Base-by-base conservation (phyloP, 2,888 invertebrate genomes). In the Melanchra persicariae region DNA sequence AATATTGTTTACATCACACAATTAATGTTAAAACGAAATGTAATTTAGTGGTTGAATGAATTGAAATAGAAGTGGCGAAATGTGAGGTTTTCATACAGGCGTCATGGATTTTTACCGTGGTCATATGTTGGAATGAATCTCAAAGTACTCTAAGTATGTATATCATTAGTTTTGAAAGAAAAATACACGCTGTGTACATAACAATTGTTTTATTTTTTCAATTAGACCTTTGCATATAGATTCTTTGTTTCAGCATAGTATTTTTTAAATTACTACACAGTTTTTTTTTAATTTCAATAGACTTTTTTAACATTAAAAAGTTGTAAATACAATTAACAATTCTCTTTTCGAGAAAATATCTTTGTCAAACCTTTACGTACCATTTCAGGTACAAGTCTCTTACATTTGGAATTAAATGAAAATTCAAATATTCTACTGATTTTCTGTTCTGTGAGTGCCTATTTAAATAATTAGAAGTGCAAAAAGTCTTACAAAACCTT, bases 111-210 rank as follows among this genome's bases (percentile, higher is more conserved):
- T n/a, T n/a, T n/a, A n/a, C n/a, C n/a, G n/a, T n/a, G n/a, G n/a
- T n/a, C n/a, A n/a, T 55, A 57, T 34, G 6, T 65, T 49, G 47
- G 59, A 55, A 61, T 45, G 79, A 82, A 83, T 83, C 83, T 85
- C 83, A 70, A 59, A 55, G 10, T 51, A 54, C 43, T n/a, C n/a
- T 64, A 58, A 70, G 34, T 51, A 72, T 70, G 68, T 74, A 77
- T 79, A 76, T 70, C 51, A 54, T 54, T 68, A 80, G 80, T 60
- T 74, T 77, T 45, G 68, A 68, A 65, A 64, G 17, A 58, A 37
- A 73, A 71, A 75, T 81, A 77, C 59, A 79, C 59, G 24, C 12
- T 59, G 62, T 73, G 63, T 74, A 72, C 40, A 76, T 72, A 75
- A 70, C 45, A 6, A 52, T 59, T 51, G 52, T 81, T 74, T 79